Percentiles rank a stretch among this genome's conserved stretches.
phyloP scores from a whole-genome alignment of 2,888 invertebrate genomes.

The Drosophila aldrichi region DNA sequence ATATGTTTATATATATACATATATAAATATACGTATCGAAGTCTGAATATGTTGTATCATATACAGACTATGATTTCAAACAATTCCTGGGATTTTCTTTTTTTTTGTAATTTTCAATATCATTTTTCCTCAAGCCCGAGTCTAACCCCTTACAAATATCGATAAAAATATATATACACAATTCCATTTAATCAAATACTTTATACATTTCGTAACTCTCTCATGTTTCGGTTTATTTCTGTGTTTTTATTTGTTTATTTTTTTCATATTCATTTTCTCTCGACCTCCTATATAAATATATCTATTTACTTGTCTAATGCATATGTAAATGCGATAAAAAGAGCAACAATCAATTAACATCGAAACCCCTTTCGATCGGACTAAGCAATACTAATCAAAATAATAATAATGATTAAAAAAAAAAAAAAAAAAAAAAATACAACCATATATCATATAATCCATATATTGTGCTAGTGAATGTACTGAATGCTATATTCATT shows the following conservation, averaged over 20 bases:
- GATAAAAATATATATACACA: slow-evolving; percentile 16
- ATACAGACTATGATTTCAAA: slow-evolving; percentile 12
- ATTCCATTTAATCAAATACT: slow-evolving; percentile 22
- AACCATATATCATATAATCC: slow-evolving; percentile 72
- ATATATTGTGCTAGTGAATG: slow-evolving; percentile 86
- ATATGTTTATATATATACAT: slow-evolving; percentile 10
- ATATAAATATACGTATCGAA: slow-evolving; percentile 7
- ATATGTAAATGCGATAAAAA: slow-evolving; percentile 40
- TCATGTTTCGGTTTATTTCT: slow-evolving; percentile 33
- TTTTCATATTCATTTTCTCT: slow-evolving; percentile 38
- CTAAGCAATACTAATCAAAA: slow-evolving; percentile 46
- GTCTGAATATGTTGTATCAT: slow-evolving; percentile 26
- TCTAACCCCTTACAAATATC: slow-evolving; percentile 14
- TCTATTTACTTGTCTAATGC: slow-evolving; percentile 43
- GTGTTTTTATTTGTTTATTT: slow-evolving; percentile 23
- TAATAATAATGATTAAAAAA: slow-evolving; percentile 10
- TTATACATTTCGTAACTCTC: slow-evolving; percentile 30
- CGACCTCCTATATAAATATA: slow-evolving; percentile 39
- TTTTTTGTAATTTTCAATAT: slow-evolving; percentile 9
- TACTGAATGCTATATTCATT: slow-evolving; percentile 85
- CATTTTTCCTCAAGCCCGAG: slow-evolving; percentile 14
- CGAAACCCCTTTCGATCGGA: slow-evolving; percentile 27
- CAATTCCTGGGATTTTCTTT: slow-evolving; percentile 1
- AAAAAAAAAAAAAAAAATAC: slow-evolving; percentile 24
- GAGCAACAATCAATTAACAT: slow-evolving; percentile 47